Conservation (phyloP, 1,140 invertebrate genomes). For the Adoxophyes honmai region DNA sequence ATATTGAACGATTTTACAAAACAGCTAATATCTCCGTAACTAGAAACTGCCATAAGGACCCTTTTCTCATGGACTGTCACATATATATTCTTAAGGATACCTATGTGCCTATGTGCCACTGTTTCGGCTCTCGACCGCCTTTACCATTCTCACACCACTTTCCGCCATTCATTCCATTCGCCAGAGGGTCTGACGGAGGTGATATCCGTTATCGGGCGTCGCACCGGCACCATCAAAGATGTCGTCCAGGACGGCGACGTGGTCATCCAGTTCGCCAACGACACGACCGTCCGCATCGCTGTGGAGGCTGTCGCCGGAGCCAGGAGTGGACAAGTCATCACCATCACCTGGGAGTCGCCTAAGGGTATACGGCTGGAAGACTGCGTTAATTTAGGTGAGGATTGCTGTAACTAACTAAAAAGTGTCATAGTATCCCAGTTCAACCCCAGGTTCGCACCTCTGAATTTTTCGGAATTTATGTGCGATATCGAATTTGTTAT, state of each 20-base stretch:
- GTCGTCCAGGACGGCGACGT: constrained; percentile 39
- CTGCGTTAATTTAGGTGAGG: constrained; percentile 54
- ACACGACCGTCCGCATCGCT: constrained; percentile 37
- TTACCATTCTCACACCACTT: neutral
- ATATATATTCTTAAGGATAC: too few species aligned
- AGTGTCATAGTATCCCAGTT: too few species aligned
- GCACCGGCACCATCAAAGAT: constrained; percentile 36
- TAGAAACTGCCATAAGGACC: too few species aligned
- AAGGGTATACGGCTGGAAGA: constrained; percentile 46
- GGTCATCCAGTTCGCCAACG: constrained; percentile 41
- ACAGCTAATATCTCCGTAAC: too few species aligned
- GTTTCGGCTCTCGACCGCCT: neutral
- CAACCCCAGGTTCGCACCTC: too few species aligned
- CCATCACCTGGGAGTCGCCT: constrained; percentile 47
- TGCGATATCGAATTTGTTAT: too few species aligned
- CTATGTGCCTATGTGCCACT: too few species aligned
- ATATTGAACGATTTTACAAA: too few species aligned
- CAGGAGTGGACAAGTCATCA: constrained; percentile 36
- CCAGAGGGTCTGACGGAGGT: constrained; percentile 40
- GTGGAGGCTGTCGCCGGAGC: constrained; percentile 27
- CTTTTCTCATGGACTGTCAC: too few species aligned
- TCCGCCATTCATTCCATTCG: neutral
- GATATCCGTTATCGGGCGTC: constrained; percentile 42
- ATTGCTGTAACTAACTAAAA: neutral
- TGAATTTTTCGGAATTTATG: too few species aligned